Percentiles rank a stretch among this genome's conserved stretches.
phyloP scores from a whole-genome alignment of 2,113 vertebrate species.

The Sialia sialis region DNA sequence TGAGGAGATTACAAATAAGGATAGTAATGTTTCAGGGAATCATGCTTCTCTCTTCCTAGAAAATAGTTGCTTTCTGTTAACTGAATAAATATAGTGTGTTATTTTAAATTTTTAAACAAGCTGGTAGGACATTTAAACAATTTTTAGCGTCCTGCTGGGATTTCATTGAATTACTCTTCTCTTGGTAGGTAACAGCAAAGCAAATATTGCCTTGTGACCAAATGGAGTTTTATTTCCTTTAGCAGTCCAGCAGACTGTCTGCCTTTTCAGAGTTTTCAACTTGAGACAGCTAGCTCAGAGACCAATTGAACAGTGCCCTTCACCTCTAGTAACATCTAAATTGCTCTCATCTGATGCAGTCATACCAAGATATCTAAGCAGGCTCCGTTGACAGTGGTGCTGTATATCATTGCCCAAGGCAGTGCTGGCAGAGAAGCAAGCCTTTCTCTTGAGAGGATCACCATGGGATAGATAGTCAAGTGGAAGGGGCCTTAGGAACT shows the following conservation, averaged over 20 bases:
- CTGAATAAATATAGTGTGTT: neutral
- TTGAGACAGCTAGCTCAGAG: neutral
- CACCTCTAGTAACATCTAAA: neutral
- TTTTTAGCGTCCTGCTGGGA: neutral
- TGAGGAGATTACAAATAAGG: neutral
- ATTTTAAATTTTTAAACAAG: neutral
- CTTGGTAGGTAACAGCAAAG: neutral
- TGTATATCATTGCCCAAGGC: accelerated
- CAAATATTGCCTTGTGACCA: neutral
- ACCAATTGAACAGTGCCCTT: neutral
- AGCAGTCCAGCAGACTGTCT: neutral
- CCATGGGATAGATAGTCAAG: neutral
- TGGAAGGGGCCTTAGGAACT: neutral
- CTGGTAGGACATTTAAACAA: neutral
- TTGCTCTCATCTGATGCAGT: neutral
- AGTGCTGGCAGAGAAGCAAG: neutral
- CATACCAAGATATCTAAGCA: neutral
- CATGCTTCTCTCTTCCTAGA: neutral
- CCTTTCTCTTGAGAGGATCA: neutral
- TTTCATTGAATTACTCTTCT: neutral
- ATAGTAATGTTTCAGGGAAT: neutral
- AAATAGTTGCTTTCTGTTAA: neutral
- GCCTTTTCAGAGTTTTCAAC: neutral
- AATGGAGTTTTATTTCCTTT: neutral
- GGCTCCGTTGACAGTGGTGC: neutral